Evolutionary conservation across 2,113 vertebrate genomes (phyloP).

Genomic region (Psittacula cyanocephala): DNA sequence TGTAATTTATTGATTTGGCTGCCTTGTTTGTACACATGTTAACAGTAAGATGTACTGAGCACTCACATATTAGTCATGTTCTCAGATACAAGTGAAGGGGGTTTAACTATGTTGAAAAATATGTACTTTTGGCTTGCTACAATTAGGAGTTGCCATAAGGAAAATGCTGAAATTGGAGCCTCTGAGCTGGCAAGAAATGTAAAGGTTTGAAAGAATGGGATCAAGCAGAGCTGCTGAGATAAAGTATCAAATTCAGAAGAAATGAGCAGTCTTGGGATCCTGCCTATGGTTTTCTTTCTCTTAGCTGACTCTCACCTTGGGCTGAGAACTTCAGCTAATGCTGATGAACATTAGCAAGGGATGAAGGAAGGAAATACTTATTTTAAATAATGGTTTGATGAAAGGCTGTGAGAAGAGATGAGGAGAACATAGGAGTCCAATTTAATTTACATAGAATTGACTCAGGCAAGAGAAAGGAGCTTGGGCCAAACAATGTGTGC

Average conservation of each 20-base stretch:
- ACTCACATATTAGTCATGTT: background rate
- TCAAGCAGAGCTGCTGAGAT: constrained; percentile 14
- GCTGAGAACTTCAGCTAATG: background rate
- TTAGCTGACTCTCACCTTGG: background rate
- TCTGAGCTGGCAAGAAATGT: background rate
- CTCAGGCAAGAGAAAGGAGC: background rate
- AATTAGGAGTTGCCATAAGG: constrained; percentile 5
- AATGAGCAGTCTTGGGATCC: background rate
- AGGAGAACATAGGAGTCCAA: background rate
- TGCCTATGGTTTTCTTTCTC: background rate
- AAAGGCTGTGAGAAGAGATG: background rate
- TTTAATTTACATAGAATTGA: background rate
- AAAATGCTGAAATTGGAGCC: constrained; percentile 37
- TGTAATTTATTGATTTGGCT: constrained; percentile 38
- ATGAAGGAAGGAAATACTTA: background rate
- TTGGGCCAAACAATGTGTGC: accelerated
- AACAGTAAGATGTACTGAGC: background rate
- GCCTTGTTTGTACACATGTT: background rate
- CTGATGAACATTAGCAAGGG: background rate
- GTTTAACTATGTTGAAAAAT: constrained; percentile 44
- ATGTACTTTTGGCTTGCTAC: background rate
- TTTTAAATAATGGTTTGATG: background rate
- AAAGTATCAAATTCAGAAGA: background rate
- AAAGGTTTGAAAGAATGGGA: background rate
- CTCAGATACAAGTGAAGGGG: background rate